These are phyloP conservation scores for Oscarella lobularis DNA, from an alignment of 37 sponge, comb jelly and placozoan species.

Conservation along the genomic window DNA sequence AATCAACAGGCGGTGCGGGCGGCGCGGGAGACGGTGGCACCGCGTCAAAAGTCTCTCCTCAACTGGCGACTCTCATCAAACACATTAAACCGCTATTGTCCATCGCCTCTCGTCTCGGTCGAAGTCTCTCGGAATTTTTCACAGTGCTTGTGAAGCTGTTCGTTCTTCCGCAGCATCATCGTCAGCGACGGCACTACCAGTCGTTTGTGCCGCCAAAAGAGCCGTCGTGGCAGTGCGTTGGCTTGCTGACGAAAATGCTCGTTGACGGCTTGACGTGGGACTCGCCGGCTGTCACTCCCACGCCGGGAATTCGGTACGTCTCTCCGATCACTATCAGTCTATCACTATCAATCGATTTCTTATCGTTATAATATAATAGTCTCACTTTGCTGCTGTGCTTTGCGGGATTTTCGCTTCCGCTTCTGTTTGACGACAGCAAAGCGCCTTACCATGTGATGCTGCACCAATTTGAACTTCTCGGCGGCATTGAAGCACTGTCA, in stretches of 20 bases:
- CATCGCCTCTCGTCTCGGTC: conserved; percentile 46
- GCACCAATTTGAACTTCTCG: conserved; percentile 53
- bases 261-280: not conserved
- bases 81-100: conserved; percentile 36
- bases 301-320: not conserved
- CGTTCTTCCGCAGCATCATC: conserved; percentile 32
- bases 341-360: too few species aligned
- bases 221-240: not conserved
- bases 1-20: not conserved
- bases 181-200: not conserved
- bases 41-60: not conserved
- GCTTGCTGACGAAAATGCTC: not conserved
- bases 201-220: not conserved
- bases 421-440: conserved; percentile 88
- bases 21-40: conserved; percentile 13
- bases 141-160: conserved; percentile 43
- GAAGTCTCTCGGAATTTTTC: conserved; percentile 60
- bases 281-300: not conserved
- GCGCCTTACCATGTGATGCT: conserved; percentile 81
- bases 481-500: conserved; percentile 48
- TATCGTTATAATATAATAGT: conserved; percentile 15
- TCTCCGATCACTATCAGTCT: too few species aligned
- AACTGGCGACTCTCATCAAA: conserved; percentile 15
- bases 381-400: conserved; percentile 72
- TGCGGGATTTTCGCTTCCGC: conserved; percentile 54